phyloP scores from a whole-genome alignment of 2,113 vertebrate genomes.

The Mungos mungo region DNA sequence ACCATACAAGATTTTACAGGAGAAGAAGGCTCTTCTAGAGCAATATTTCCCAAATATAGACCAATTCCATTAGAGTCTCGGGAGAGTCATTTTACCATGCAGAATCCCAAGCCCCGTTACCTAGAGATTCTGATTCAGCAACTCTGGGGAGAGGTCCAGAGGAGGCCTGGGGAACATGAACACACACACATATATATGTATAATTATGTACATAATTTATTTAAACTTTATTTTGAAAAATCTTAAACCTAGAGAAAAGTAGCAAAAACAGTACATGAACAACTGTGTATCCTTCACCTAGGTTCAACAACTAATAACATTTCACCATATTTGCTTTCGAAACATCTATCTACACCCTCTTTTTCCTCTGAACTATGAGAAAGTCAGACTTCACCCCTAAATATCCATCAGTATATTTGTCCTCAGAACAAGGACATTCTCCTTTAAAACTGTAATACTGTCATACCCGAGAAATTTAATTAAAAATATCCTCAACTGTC shows the following conservation, averaged over 20 bases:
- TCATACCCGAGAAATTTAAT: not conserved
- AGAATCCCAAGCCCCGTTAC: constrained; percentile 54
- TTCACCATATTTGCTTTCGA: constrained; percentile 11
- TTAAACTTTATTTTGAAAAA: constrained; percentile 52
- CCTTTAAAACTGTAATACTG: not conserved
- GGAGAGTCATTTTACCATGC: constrained; percentile 31
- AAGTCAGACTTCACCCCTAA: not conserved
- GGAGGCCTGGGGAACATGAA: constrained; percentile 39
- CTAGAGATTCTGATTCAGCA: constrained; percentile 58
- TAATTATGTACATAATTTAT: constrained; percentile 42
- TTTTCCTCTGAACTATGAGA: not conserved
- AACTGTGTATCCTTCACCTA: constrained; percentile 3
- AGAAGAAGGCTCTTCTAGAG: constrained; percentile 21
- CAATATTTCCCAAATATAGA: constrained; percentile 34
- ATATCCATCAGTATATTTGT: not conserved
- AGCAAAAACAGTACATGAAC: constrained; percentile 47
- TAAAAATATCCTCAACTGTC: constrained; percentile 5
- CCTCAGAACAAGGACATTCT: not conserved
- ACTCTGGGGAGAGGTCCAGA: constrained; percentile 57
- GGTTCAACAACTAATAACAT: not conserved
- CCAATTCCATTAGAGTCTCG: not conserved
- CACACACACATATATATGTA: constrained; percentile 26
- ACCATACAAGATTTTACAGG: not conserved
- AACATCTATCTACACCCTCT: not conserved
- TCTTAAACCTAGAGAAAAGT: constrained; percentile 50